Evolutionary conservation across 2,797 vertebrate species (phyloP).

Genomic region (Perodicticus potto): DNA sequence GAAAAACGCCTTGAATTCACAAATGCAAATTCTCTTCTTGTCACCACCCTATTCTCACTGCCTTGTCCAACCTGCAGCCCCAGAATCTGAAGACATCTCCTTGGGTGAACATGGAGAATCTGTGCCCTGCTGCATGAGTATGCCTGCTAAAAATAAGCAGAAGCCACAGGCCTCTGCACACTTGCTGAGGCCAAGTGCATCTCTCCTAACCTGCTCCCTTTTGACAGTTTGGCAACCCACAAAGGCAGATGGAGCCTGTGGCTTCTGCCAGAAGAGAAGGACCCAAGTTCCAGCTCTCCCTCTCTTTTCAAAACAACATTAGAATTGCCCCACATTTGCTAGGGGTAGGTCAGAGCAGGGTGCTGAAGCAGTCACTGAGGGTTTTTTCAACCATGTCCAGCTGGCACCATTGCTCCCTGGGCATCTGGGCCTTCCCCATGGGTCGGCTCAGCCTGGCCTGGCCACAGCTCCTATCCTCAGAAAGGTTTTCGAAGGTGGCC

Average conservation of each 20-base stretch:
- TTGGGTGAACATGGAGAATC: neutral
- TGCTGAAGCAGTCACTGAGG: neutral
- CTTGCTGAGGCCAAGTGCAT: neutral
- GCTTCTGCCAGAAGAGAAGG: neutral
- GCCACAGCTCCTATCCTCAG: neutral
- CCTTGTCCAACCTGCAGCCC: neutral
- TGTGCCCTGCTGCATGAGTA: neutral
- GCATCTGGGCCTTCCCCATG: neutral
- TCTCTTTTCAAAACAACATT: conserved; percentile 48
- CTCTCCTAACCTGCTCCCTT: neutral
- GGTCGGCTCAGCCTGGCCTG: neutral
- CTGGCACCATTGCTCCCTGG: neutral
- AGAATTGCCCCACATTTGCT: neutral
- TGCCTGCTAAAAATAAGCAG: neutral
- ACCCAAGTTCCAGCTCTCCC: neutral
- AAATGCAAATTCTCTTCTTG: neutral
- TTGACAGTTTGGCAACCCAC: conserved; percentile 56
- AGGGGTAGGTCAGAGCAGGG: neutral
- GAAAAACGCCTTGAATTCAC: neutral
- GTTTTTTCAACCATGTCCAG: neutral
- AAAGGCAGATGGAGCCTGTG: conserved; percentile 21
- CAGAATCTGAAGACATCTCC: neutral
- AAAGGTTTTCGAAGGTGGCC: conserved; percentile 29
- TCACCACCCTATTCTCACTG: neutral
- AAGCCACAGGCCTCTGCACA: neutral